Evolutionary conservation across 1,140 invertebrate species (phyloP).

Genomic region (Drosophila kepulauana): DNA sequence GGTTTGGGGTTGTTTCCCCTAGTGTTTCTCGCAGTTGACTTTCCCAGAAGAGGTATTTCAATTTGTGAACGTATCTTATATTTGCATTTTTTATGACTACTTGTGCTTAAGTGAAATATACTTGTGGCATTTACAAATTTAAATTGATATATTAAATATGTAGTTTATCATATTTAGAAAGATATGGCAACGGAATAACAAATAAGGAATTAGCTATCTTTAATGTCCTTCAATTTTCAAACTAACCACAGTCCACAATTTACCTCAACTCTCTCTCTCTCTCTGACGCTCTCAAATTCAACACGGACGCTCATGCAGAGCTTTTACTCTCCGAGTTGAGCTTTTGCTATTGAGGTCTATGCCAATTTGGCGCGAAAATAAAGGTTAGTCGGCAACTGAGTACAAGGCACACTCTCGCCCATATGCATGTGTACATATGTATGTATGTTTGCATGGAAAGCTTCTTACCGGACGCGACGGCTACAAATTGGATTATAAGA

Average conservation of each 20-base stretch:
- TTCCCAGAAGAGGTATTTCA: constrained; percentile 6
- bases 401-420: background rate
- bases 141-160: background rate
- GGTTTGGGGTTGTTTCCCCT: constrained; percentile 29
- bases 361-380: constrained; percentile 51
- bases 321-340: constrained; percentile 10
- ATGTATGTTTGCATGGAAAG: background rate
- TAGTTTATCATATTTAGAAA: background rate
- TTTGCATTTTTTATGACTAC: too few relatives aligned
- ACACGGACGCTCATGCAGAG: background rate
- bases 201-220: background rate
- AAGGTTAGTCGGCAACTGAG: constrained; percentile 5
- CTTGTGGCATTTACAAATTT: too few relatives aligned
- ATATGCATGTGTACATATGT: background rate
- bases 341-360: constrained; percentile 29
- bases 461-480: constrained; percentile 5
- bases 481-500: constrained; percentile 44
- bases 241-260: constrained; percentile 11
- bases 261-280: background rate
- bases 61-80: background rate
- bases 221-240: constrained; percentile 23
- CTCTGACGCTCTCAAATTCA: background rate
- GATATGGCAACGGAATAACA: background rate
- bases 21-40: background rate
- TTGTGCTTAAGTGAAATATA: too few relatives aligned